These are phyloP conservation scores for Apamea anceps DNA, from an alignment of 2,888 invertebrate species.

Conservation along the genomic window DNA sequence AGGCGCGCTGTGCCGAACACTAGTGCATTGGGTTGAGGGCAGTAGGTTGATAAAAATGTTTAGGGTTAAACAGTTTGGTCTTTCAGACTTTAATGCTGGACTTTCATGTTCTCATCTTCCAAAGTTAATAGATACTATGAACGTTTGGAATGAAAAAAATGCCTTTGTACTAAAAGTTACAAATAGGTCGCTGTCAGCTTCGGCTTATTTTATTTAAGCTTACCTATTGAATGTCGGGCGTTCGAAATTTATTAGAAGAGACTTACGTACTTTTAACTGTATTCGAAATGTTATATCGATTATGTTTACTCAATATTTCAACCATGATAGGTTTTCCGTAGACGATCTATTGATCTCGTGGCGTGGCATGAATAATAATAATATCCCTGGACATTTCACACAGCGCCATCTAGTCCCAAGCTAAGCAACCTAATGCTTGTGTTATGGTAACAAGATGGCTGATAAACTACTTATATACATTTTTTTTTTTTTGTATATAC, in stretches of 20 bases:
- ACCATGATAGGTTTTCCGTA: background rate
- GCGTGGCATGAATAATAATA: no score
- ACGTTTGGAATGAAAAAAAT: background rate
- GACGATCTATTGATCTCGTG: background rate
- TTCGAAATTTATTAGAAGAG: background rate
- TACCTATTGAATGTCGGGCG: no score
- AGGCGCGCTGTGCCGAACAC: no score
- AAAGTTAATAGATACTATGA: background rate
- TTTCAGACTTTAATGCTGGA: background rate
- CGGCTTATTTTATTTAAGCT: background rate
- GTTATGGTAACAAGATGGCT: no score
- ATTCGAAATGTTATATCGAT: background rate
- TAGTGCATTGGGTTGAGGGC: no score
- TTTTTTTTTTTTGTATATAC: no score
- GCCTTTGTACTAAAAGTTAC: background rate
- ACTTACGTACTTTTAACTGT: background rate
- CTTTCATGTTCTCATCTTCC: background rate
- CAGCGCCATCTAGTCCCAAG: no score
- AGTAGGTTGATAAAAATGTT: background rate
- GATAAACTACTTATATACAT: no score
- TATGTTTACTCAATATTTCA: background rate
- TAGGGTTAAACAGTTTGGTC: background rate
- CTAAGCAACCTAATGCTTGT: no score
- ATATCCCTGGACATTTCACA: no score
- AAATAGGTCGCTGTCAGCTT: background rate